These are phyloP conservation scores for Hirudo medicinalis DNA, from an alignment of 1,140 invertebrate genomes.

Conservation along the genomic window DNA sequence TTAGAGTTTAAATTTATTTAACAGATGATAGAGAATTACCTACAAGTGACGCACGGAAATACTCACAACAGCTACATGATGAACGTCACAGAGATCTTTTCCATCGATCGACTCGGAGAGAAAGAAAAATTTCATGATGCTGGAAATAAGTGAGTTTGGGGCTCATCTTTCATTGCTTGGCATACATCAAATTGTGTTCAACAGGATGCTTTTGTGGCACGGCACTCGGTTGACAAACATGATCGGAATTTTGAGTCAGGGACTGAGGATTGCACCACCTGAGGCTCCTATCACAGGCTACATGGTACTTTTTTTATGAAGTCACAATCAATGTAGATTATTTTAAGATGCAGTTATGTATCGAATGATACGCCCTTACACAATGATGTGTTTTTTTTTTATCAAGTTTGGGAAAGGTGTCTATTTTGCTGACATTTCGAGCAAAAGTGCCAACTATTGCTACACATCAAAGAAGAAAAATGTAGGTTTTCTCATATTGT, in stretches of 20 bases:
- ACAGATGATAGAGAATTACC: constrained; percentile 32
- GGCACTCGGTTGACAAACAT: constrained; percentile 38
- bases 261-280: constrained; percentile 39
- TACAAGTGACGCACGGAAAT: constrained; percentile 34
- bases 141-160: constrained; percentile 32
- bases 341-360: neutral
- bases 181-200: neutral
- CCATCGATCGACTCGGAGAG: constrained; percentile 33
- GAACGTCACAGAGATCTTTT: constrained; percentile 34
- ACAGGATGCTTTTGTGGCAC: constrained; percentile 39
- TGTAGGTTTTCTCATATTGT: constrained; percentile 70
- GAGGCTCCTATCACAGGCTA: constrained; percentile 42
- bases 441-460: constrained; percentile 96
- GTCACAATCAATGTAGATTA: neutral
- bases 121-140: constrained; percentile 29
- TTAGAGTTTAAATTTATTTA: constrained; percentile 15
- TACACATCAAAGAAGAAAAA: constrained; percentile 56
- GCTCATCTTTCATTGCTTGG: neutral
- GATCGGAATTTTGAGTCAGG: constrained; percentile 37
- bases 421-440: constrained; percentile 97
- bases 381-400: constrained; percentile 16
- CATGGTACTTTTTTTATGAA: constrained; percentile 30
- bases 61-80: constrained; percentile 39
- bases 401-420: constrained; percentile 66
- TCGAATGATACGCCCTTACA: neutral